These are phyloP conservation scores for Agapostemon virescens DNA, from an alignment of 2,888 invertebrate species.

Conservation along the genomic window DNA sequence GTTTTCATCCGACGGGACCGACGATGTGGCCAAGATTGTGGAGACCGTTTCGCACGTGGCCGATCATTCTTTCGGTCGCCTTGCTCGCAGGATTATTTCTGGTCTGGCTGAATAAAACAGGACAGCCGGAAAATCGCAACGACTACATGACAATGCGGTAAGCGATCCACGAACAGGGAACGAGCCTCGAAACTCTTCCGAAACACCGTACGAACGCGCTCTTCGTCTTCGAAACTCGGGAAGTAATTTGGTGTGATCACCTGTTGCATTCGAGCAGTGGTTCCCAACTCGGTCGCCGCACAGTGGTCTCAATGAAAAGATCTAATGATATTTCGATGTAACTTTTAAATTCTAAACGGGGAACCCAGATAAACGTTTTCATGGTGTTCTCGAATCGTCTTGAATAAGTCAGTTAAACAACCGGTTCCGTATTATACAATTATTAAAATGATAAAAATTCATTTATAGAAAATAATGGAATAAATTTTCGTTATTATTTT, in stretches of 20 bases:
- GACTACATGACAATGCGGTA: conserved; percentile 57
- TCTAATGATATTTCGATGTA: no score
- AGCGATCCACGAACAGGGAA: conserved; percentile 23
- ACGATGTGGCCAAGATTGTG: conserved; percentile 76
- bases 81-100: conserved; percentile 69
- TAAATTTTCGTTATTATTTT: no score
- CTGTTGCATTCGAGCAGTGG: conserved; percentile 3
- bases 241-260: conserved; percentile 2
- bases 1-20: conserved; percentile 23
- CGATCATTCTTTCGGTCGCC: conserved; percentile 62
- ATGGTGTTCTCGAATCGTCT: background rate
- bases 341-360: no score
- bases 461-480: no score
- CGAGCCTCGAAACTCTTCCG: background rate
- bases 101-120: conserved; percentile 70
- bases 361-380: background rate
- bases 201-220: background rate
- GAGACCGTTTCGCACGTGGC: conserved; percentile 72
- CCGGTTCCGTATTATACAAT: no score
- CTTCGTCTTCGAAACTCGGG: background rate
- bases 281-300: background rate
- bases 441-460: no score
- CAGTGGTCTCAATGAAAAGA: no score
- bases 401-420: background rate
- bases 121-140: conserved; percentile 61